Evolutionary conservation across 2,888 invertebrate species (phyloP).

Genomic region (Cremastinae sp.): DNA sequence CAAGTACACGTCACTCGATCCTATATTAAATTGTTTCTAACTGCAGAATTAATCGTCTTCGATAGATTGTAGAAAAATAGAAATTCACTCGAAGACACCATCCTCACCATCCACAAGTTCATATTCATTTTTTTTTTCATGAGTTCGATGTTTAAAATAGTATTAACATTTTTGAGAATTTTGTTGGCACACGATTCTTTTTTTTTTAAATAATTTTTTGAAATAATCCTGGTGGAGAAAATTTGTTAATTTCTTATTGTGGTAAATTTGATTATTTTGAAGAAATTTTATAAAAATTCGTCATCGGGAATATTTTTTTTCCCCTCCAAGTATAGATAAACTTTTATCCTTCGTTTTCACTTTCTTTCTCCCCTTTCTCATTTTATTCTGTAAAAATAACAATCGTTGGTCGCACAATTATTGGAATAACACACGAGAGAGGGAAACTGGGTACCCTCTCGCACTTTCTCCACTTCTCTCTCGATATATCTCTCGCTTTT

Average conservation of each 20-base stretch:
- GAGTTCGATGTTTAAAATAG: slow-evolving; percentile 23
- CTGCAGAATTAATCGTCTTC: slow-evolving; percentile 36
- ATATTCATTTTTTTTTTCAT: background rate
- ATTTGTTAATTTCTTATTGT: too few species aligned
- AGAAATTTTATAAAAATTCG: too few species aligned
- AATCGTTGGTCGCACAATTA: slow-evolving; percentile 62
- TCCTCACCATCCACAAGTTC: background rate
- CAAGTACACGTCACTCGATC: slow-evolving; percentile 21
- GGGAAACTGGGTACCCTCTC: slow-evolving; percentile 3
- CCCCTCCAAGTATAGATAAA: background rate
- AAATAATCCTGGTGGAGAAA: too few species aligned
- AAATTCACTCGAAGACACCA: slow-evolving; percentile 49
- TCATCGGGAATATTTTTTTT: too few species aligned
- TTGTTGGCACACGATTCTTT: slow-evolving; percentile 38
- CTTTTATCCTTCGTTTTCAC: background rate
- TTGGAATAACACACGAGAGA: slow-evolving; percentile 51
- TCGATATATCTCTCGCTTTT: background rate
- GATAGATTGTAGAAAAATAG: slow-evolving; percentile 57
- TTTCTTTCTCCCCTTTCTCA: background rate
- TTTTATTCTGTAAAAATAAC: slow-evolving; percentile 45
- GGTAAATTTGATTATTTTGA: too few species aligned
- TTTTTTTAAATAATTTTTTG: too few species aligned
- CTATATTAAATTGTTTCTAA: slow-evolving; percentile 31
- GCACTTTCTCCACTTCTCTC: background rate
- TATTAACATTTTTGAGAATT: slow-evolving; percentile 49